These are phyloP conservation scores for Glyptemys insculpta DNA, from an alignment of 2,797 vertebrate genomes.

Conservation along the genomic window DNA sequence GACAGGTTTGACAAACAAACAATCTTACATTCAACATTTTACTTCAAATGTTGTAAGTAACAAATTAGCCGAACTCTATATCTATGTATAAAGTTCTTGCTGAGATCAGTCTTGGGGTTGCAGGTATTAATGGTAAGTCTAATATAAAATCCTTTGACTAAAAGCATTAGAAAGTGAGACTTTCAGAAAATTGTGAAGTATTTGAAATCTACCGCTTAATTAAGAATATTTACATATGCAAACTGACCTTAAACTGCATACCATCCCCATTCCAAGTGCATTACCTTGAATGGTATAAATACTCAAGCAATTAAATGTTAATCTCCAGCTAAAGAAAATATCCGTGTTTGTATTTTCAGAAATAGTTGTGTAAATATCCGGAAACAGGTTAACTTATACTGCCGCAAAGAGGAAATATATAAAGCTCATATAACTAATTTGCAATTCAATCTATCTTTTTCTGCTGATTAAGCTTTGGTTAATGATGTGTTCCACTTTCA, in stretches of 20 bases:
- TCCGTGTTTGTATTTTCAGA: background rate
- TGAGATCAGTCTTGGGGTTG: conserved; percentile 34
- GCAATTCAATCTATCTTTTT: rapidly evolving
- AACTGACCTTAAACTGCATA: conserved; percentile 5
- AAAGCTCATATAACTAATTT: background rate
- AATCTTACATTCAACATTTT: background rate
- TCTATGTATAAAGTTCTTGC: conserved; percentile 24
- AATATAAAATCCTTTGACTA: conserved; percentile 51
- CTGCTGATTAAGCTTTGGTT: background rate
- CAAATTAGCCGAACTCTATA: conserved; percentile 19
- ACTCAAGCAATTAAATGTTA: background rate
- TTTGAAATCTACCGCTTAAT: conserved; percentile 3
- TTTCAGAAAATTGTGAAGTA: background rate
- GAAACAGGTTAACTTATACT: rapidly evolving
- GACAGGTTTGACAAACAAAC: rapidly evolving
- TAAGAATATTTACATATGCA: conserved; percentile 35
- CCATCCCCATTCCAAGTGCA: background rate
- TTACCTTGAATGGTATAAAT: background rate
- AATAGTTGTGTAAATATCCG: background rate
- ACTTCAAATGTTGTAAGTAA: background rate
- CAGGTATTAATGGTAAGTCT: conserved; percentile 35
- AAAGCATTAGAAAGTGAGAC: conserved; percentile 51
- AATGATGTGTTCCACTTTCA: background rate
- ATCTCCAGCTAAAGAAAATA: background rate
- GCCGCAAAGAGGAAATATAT: background rate